Percentiles rank a stretch among this genome's conserved stretches.
These are phyloP conservation scores for Sphaerodactylus townsendi DNA, from an alignment of 2,113 vertebrate genomes.

Conservation along the genomic window DNA sequence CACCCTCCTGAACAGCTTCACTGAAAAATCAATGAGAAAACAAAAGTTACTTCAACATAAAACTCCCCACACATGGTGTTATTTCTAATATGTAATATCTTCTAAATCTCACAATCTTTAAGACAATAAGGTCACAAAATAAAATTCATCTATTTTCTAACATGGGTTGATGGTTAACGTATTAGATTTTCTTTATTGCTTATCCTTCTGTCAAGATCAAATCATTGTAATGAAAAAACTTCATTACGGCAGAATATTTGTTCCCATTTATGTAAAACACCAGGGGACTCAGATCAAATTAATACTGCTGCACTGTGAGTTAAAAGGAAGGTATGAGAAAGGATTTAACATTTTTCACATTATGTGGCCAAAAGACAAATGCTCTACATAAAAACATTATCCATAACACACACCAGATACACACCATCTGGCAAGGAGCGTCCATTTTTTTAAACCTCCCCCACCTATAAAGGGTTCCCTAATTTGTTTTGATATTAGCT, in stretches of 20 bases:
- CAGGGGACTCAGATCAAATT: neutral
- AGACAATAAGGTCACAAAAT: neutral
- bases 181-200: neutral
- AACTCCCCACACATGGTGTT: too few species aligned
- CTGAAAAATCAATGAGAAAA: neutral
- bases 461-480: neutral
- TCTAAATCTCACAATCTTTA: neutral
- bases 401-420: neutral
- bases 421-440: neutral
- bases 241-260: neutral
- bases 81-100: too few species aligned
- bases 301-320: neutral
- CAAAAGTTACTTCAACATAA: neutral
- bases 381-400: neutral
- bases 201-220: neutral
- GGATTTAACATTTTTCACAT: neutral
- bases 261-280: neutral
- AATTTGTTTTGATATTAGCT: neutral
- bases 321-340: neutral
- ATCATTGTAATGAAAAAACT: neutral
- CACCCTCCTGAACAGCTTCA: neutral
- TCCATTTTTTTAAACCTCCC: neutral
- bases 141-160: neutral
- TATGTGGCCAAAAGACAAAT: neutral
- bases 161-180: neutral